phyloP scores from a whole-genome alignment of 2,113 vertebrate species.

The Pterocles orientalis region DNA sequence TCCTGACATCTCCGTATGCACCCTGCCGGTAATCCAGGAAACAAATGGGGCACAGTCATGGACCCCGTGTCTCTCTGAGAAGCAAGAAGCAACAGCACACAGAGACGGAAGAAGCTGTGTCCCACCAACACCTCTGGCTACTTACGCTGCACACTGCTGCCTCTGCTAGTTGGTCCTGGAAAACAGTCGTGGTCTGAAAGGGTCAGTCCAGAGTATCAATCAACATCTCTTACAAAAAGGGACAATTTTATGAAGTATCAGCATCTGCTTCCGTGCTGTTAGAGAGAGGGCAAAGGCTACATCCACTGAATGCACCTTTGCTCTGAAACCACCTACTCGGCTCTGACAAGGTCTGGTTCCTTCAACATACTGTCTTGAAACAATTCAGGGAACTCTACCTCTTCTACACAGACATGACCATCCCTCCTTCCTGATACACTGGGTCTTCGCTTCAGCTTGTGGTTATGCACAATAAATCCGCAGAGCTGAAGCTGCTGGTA shows the following conservation, averaged over 20 bases:
- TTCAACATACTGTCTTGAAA: not conserved
- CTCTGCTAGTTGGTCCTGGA: not conserved
- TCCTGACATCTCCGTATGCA: accelerated
- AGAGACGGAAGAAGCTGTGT: not conserved
- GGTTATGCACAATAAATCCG: not conserved
- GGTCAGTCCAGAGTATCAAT: not conserved
- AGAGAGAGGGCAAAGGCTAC: not conserved
- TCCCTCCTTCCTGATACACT: not conserved
- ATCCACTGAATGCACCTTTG: not conserved
- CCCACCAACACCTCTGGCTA: not conserved
- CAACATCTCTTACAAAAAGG: not conserved
- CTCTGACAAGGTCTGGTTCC: not conserved
- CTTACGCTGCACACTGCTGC: not conserved
- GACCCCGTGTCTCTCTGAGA: not conserved
- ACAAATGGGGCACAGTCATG: not conserved
- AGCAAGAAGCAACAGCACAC: not conserved
- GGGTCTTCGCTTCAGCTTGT: not conserved
- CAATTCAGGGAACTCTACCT: not conserved
- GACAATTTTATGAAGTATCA: not conserved
- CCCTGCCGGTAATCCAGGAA: not conserved
- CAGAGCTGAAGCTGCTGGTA: not conserved
- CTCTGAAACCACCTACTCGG: not conserved
- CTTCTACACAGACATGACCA: not conserved
- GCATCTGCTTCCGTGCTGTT: not conserved
- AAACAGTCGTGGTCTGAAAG: not conserved